Evolutionary conservation across 2,888 invertebrate species (phyloP), one percentile per base, ranked within the genome.

Genomic region (Phaonia tiefii): DNA sequence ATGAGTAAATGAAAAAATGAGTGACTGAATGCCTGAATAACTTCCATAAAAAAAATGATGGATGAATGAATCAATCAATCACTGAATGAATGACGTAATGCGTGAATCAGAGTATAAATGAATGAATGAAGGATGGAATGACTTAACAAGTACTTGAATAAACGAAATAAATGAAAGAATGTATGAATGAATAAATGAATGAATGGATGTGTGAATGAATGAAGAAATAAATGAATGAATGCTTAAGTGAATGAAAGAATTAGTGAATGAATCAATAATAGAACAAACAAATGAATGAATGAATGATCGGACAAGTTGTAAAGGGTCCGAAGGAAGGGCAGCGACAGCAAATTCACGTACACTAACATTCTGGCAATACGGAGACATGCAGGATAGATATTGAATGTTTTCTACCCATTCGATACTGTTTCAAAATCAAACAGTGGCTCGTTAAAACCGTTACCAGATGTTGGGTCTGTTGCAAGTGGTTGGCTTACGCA

Each of bases 1-100:
- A 49, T 49, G 20, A 49, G 20, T 49, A 49, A 49, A 49, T 49
- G 20, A 49, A 49, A 20, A 49, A 49, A 46, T 49, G 20, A 49
- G 20, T 49, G 20, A 49, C n/a, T 49, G 20, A 49, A 49, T 49
- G 20, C 17, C 17, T 49, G 20, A 49, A 49, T 49, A 49, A 49
- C 17, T 49, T 1, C n/a, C n/a, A n/a, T n/a, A n/a, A n/a, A n/a
- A n/a, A n/a, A n/a, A n/a, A n/a, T n/a, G n/a, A n/a, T n/a, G n/a
- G n/a, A n/a, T n/a, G n/a, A n/a, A n/a, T n/a, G 20, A 31, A 49
- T 49, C 17, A 49, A 49, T 49, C 1, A 49, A 49, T 20, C 17
- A 49, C 17, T 49, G 20, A 49, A 49, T 49, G 20, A 49, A 49
- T 49, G 20, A 49, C 17, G 17, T 20, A 49, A 46, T 49, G 1